Evolutionary conservation across 2,888 invertebrate genomes (phyloP), one percentile per base, ranked within the genome.

Genomic region (Lutraria lutraria): DNA sequence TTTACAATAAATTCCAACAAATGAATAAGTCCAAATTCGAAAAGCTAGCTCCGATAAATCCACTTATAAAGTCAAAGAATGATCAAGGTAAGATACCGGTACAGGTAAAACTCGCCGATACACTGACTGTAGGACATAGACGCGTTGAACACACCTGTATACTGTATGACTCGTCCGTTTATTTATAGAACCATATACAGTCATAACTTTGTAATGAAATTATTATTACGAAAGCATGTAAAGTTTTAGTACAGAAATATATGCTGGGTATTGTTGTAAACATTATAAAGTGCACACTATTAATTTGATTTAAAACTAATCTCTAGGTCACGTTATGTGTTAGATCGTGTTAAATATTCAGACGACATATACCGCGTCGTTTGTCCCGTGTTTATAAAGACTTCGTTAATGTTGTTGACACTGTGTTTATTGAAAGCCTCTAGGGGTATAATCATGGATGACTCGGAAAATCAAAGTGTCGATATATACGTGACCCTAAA

Each of bases 91-190:
- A 43, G 8, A 43, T 8, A 43, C n/a, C 60, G 31, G 25, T 79
- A 83, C 83, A 88, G 83, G 83, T 83, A 83, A 88, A 83, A 76
- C 54, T 83, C 60, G 21, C 79, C 56, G 31, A 54, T 43, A 43
- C 84, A 76, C 60, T 76, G 60, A 54, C 52, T 21, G 31, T n/a
- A n/a, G 29, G 34, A 76, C 13, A 76, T 34, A 76, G 34, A 34
- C 76, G 76, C 87, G 63, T n/a, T 79, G 53, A 83, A 88, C 87
- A 88, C 87, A 88, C 87, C 87, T 88, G 83, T 83, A 88, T 84
- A 63, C 2, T 88, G 83, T 83, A 88, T 88, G 87, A 88, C 83
- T 88, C 43, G 83, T 52, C 13, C 12, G 60, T n/a, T 52, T 88
- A 88, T 80, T 83, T 80, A 88, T 88, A 88, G 87, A 83, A n/a